Evolutionary conservation across 2,888 invertebrate species (phyloP).

Genomic region (Plebejus melissa): DNA sequence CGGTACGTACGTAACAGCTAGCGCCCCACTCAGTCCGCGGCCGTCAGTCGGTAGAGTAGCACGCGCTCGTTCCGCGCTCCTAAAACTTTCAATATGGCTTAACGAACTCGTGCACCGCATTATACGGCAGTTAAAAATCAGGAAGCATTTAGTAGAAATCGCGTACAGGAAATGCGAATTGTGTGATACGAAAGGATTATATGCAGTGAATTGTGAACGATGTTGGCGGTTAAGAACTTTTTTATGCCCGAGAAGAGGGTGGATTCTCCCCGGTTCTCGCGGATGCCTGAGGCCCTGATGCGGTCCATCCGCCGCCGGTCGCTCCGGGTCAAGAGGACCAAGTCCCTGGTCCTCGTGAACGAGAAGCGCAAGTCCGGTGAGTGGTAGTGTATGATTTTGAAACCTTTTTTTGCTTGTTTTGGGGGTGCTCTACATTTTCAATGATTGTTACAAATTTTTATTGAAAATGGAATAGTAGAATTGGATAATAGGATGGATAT

Average conservation of each 20-base stretch:
- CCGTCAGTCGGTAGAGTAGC: constrained; percentile 31
- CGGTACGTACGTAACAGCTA: constrained; percentile 27
- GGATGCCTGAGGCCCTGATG: constrained; percentile 86
- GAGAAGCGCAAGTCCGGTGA: constrained; percentile 90
- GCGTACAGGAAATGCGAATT: constrained; percentile 31
- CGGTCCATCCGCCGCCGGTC: constrained; percentile 85
- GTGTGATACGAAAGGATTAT: constrained; percentile 26
- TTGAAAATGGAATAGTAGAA: no score
- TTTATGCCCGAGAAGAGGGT: constrained; percentile 82
- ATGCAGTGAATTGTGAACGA: constrained; percentile 48
- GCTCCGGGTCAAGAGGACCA: constrained; percentile 85
- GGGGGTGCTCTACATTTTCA: background rate
- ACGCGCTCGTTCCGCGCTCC: constrained; percentile 30
- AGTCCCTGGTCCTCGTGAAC: constrained; percentile 84
- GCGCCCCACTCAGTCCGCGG: constrained; percentile 35
- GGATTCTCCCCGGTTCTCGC: constrained; percentile 78
- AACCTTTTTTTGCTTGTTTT: background rate
- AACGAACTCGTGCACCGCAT: constrained; percentile 40
- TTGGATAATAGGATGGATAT: background rate
- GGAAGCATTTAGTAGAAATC: constrained; percentile 22
- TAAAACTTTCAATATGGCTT: constrained; percentile 29
- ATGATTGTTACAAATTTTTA: background rate
- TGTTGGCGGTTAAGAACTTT: constrained; percentile 87
- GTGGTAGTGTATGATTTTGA: constrained; percentile 68
- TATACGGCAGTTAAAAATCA: constrained; percentile 36